Conservation (phyloP, 2,888 invertebrate genomes). For the Netelia virgata region DNA sequence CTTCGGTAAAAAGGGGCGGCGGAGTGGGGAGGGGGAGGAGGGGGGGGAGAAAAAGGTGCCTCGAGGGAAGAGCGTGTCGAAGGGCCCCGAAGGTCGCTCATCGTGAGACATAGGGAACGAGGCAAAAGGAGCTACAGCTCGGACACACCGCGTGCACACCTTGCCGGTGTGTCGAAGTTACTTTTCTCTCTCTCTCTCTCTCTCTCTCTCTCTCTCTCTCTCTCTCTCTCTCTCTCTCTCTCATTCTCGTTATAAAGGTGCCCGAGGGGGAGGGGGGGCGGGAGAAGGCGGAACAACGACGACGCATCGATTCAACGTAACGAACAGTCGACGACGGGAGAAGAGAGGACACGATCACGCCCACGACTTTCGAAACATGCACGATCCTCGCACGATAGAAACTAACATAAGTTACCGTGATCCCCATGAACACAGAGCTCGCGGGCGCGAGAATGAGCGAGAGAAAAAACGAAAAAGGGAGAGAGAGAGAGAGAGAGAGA, state of each 20-base stretch:
- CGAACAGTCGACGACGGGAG: slow-evolving; percentile 63
- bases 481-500: slow-evolving; percentile 7
- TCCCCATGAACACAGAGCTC: slow-evolving; percentile 59
- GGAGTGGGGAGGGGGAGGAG: not conserved
- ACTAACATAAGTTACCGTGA: slow-evolving; percentile 69
- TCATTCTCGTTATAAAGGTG: slow-evolving; percentile 61
- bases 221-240: too few species aligned
- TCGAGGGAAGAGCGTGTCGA: slow-evolving; percentile 26
- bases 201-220: not conserved
- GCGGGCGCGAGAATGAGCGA: slow-evolving; percentile 39
- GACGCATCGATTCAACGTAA: slow-evolving; percentile 70
- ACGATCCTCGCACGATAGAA: slow-evolving; percentile 69
- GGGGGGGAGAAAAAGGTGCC: slow-evolving; percentile 14
- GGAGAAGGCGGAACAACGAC: slow-evolving; percentile 15
- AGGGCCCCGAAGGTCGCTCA: slow-evolving; percentile 48
- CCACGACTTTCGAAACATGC: slow-evolving; percentile 70
- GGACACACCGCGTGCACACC: slow-evolving; percentile 8
- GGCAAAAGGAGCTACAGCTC: not conserved
- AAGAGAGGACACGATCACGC: slow-evolving; percentile 65
- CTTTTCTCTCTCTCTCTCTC: slow-evolving; percentile 54
- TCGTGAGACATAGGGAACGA: slow-evolving; percentile 39
- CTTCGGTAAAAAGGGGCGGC: slow-evolving; percentile 17
- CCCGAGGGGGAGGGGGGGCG: slow-evolving; percentile 10
- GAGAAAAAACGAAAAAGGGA: slow-evolving; percentile 18
- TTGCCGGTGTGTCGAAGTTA: slow-evolving; percentile 60